Evolutionary conservation across 2,113 vertebrate genomes (phyloP).

Genomic region (Protomyctophum bolini): DNA sequence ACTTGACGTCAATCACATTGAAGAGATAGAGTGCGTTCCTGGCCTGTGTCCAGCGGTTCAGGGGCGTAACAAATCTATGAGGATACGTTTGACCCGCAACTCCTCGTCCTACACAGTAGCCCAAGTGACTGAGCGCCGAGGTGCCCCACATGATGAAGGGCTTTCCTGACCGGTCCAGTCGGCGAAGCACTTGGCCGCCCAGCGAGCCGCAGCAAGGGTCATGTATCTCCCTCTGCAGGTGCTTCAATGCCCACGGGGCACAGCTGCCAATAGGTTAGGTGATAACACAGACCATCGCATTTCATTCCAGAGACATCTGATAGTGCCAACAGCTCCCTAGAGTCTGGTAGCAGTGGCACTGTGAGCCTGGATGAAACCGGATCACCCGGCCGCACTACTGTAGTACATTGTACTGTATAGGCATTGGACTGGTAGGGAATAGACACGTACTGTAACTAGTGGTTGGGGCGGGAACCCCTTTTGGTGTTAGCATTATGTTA

Average conservation of each 20-base stretch:
- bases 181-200: constrained; percentile 28
- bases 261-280: constrained; percentile 60
- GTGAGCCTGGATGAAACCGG: constrained; percentile 51
- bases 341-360: constrained; percentile 49
- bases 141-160: constrained; percentile 28
- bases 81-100: constrained; percentile 5
- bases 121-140: constrained; percentile 2
- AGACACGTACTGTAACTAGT: constrained; percentile 30
- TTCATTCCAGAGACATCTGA: constrained; percentile 68
- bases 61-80: constrained; percentile 27
- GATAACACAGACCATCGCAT: constrained; percentile 55
- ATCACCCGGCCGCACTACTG: constrained; percentile 59
- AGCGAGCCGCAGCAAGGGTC: constrained; percentile 20
- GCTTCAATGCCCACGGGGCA: constrained; percentile 47
- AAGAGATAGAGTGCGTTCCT: constrained; percentile 41
- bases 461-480: no score
- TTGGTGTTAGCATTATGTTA: no score
- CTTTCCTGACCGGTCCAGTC: constrained; percentile 30
- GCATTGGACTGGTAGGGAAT: constrained; percentile 24
- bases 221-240: constrained; percentile 48
- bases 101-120: constrained; percentile 12
- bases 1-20: constrained; percentile 29
- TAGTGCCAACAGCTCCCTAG: constrained; percentile 56
- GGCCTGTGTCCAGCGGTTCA: constrained; percentile 33
- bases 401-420: no score